Base-by-base conservation (phyloP, 2,888 invertebrate genomes). In the Macrophya annulata region DNA sequence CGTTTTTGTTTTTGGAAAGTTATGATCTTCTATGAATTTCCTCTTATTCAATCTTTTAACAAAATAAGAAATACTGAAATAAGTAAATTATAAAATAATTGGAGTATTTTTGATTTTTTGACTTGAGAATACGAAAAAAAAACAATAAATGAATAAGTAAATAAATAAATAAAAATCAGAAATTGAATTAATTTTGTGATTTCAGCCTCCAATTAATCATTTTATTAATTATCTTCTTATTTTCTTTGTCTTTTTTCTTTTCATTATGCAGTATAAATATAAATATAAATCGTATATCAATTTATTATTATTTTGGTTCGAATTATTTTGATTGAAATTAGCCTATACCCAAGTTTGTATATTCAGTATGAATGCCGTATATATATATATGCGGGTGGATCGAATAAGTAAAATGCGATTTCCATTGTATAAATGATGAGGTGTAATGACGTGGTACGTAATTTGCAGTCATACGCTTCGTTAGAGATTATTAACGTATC, bases 351-450 rank as follows among this genome's bases (percentile, higher is more conserved):
- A 25, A 62, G 25, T 3, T 1, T 62, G 25, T 31, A 62, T 62
- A 21, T 62, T 62, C 21, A 8, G 25, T 62, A 21, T 25, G 25
- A 12, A 62, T 21, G 12, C 62, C 62, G n/a, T n/a, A 2, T 12
- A 12, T 25, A 10, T 10, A 25, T 12, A 12, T 25, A 10, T 10
- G 62, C 10, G 62, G 62, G 25, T 62, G 62, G 25, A 25, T 62
- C 21, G 10, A 25, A 62, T 62, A 62, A 62, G 62, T 62, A 10
- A 62, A 55, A 62, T 62, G 62, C 62, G 12, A 62, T 62, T 62
- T 21, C 3, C 25, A 21, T 21, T 3, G 12, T 62, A 62, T 62
- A 62, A 62, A 62, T 62, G 62, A 62, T 62, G 21, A 10, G 25
- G 25, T 25, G 4, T 62, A 62, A 62, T 62, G 25, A 25, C 25